phyloP scores from a whole-genome alignment of 2,797 vertebrate genomes.

The Halcyon smyrnensis region DNA sequence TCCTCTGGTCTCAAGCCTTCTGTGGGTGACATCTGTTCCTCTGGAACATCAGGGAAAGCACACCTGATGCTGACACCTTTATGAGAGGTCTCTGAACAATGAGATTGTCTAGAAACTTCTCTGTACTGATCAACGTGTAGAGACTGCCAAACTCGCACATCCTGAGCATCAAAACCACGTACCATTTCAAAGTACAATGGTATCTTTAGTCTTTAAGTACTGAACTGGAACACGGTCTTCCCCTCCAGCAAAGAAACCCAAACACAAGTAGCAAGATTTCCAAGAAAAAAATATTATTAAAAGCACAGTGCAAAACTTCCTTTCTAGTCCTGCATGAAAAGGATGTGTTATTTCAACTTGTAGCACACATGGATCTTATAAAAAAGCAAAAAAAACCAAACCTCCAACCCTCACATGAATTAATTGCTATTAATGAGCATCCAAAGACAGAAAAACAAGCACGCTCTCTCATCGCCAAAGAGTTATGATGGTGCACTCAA shows the following conservation, averaged over 20 bases:
- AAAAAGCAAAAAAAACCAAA: background rate
- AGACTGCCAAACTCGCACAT: background rate
- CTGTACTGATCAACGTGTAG: background rate
- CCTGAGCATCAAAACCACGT: background rate
- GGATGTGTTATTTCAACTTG: background rate
- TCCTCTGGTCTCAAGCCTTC: background rate
- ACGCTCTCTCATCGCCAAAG: background rate
- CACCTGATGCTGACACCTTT: background rate
- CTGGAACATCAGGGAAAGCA: background rate
- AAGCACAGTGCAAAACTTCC: background rate
- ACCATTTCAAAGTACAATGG: background rate
- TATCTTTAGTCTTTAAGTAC: background rate
- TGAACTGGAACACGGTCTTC: background rate
- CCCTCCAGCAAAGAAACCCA: background rate
- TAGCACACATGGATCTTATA: background rate
- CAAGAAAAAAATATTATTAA: background rate
- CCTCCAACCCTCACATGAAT: background rate
- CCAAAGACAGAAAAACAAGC: background rate
- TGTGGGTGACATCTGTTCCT: background rate
- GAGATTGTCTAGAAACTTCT: background rate
- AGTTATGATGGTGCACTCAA: background rate
- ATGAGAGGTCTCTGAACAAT: background rate
- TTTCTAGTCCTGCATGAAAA: background rate
- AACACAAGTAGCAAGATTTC: background rate
- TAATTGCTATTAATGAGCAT: conserved; percentile 12